Base-by-base conservation (phyloP, 1,140 invertebrate genomes). In the Leptinotarsa undecemlineata region DNA sequence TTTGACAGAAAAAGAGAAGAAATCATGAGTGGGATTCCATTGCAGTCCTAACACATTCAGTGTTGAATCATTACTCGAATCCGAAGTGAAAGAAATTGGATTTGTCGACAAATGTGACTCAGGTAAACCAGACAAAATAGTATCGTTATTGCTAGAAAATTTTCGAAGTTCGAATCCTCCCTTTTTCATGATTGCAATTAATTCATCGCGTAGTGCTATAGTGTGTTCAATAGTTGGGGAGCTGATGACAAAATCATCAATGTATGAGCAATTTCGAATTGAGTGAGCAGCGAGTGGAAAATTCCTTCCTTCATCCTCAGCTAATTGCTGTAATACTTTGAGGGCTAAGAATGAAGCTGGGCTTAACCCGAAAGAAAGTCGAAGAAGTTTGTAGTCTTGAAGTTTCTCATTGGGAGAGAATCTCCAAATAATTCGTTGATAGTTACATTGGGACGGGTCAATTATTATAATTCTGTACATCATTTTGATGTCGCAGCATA, bases 401-500 rank as follows among this genome's bases (percentile, higher is more conserved):
- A 68, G 15, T 15, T 33, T 5, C 33, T 68, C 67, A 26, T 26
- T 19, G 17, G 42, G 42, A 14, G 42, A 17, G 3, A 33, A 68
- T 42, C 67, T 33, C 67, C 42, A 68, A 17, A 68, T 20, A 5
- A 68, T 68, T 17, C 67, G 3, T 1, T 68, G 67, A 48, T 68
- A 68, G 17, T 68, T 26, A 17, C 26, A 14, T 15, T 68, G 3
- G 15, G 21, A 15, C 11, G 15, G 19, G 3, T 68, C 42, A 4
- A 68, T 26, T 20, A 14, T n/a, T 21, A 68, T 68, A 42, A 68
- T 68, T 1, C 67, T 14, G 42, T 47, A 68, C 67, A 68, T 68
- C 42, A 14, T 82, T 68, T 77, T 74, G 62, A 86, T 82, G 62
- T 86, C 85, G 17, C 77, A 78, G 11, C 76, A 76, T 1, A 87